Evolutionary conservation across 2,113 vertebrate genomes (phyloP).

Genomic region (Tachycineta bicolor): DNA sequence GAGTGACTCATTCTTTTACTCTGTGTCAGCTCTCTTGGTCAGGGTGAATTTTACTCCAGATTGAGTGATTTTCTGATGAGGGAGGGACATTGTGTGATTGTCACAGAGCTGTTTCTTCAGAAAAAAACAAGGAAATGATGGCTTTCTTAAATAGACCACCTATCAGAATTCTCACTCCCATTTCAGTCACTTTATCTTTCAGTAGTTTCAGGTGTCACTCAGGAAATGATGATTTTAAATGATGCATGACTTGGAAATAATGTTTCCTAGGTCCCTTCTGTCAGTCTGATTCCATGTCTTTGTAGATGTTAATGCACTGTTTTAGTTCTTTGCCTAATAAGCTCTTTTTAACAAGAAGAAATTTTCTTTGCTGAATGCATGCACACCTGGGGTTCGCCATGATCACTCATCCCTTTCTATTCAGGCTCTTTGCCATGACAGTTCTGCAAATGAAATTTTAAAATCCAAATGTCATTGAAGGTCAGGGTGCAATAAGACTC

Average conservation of each 20-base stretch:
- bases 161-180: not conserved
- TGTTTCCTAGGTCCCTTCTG: not conserved
- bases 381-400: not conserved
- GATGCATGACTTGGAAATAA: not conserved
- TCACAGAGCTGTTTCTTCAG: not conserved
- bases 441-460: not conserved
- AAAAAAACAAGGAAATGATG: not conserved
- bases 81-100: not conserved
- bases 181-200: not conserved
- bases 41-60: not conserved
- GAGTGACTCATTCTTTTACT: not conserved
- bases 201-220: not conserved
- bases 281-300: not conserved
- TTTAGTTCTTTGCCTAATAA: not conserved
- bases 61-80: not conserved
- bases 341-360: not conserved
- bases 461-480: slow-evolving; percentile 24
- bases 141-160: not conserved
- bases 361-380: not conserved
- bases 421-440: not conserved
- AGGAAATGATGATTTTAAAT: slow-evolving; percentile 1
- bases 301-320: not conserved
- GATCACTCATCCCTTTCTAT: not conserved
- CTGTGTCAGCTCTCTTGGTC: not conserved
- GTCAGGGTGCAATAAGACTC: not conserved